Evolutionary conservation across 2,113 vertebrate genomes (phyloP).

Genomic region (Epinephelus cyanopodus): DNA sequence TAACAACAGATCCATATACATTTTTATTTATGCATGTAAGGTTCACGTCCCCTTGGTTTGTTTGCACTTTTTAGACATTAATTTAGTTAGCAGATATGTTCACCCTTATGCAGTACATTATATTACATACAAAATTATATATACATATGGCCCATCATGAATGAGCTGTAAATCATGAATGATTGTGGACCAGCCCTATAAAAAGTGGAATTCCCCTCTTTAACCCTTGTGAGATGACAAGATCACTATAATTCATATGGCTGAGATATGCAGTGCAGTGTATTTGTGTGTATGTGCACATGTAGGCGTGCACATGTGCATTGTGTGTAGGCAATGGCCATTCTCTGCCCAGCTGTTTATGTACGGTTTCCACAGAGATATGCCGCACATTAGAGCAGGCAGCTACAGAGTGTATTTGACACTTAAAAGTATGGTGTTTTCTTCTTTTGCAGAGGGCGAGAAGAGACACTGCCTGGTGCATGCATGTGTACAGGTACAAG

Average conservation of each 20-base stretch:
- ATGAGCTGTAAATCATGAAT: slow-evolving; percentile 57
- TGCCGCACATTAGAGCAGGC: slow-evolving; percentile 39
- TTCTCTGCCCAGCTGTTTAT: slow-evolving; percentile 62
- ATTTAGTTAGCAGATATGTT: neutral
- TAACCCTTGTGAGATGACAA: slow-evolving; percentile 49
- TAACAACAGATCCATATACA: neutral
- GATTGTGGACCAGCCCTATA: slow-evolving; percentile 42
- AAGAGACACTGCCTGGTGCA: slow-evolving; percentile 41
- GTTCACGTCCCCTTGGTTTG: slow-evolving; percentile 3
- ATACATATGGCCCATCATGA: slow-evolving; percentile 28
- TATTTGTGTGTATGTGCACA: slow-evolving; percentile 14
- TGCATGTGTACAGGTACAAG: slow-evolving; percentile 33
- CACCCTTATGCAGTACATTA: neutral
- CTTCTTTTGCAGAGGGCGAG: slow-evolving; percentile 13
- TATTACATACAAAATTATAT: slow-evolving; percentile 1
- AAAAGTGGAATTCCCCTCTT: slow-evolving; percentile 76
- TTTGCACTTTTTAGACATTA: slow-evolving; percentile 1
- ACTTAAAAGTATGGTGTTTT: neutral
- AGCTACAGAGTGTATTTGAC: slow-evolving; percentile 2
- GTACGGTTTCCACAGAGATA: slow-evolving; percentile 63
- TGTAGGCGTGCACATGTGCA: slow-evolving; percentile 40
- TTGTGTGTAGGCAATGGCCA: slow-evolving; percentile 42
- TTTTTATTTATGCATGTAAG: neutral
- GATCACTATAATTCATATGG: slow-evolving; percentile 54
- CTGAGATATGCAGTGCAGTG: slow-evolving; percentile 31